Percentiles rank a stretch among this genome's conserved stretches.
Conservation (phyloP, 2,797 vertebrate species). For the Rhabdomys pumilio region DNA sequence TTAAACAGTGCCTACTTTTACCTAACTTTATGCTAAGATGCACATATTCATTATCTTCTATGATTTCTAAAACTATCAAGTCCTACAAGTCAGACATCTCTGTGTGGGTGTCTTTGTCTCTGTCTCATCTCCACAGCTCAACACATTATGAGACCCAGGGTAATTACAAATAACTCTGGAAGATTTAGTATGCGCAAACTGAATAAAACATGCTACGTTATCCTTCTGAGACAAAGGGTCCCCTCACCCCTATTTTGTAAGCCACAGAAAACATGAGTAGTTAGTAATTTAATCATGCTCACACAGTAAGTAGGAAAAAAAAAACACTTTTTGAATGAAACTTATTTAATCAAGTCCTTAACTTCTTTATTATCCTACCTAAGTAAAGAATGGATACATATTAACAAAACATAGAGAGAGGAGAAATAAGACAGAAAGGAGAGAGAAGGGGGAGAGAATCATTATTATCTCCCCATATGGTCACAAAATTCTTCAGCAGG, state of each 20-base stretch:
- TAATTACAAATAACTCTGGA: not conserved
- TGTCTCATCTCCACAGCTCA: not conserved
- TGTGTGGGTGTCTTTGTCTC: not conserved
- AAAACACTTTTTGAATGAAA: not conserved
- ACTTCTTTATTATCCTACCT: constrained; percentile 30
- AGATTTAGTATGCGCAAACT: not conserved
- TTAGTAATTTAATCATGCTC: not conserved
- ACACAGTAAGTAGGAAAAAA: not conserved
- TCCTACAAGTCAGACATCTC: not conserved
- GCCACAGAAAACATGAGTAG: constrained; percentile 37
- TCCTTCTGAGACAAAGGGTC: constrained; percentile 5
- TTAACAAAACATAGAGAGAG: constrained; percentile 3
- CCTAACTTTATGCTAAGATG: fast-evolving
- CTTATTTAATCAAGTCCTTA: constrained; percentile 30
- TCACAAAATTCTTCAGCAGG: constrained; percentile 57
- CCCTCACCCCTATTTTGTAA: constrained; percentile 25
- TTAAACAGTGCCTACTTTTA: not conserved
- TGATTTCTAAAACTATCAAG: not conserved
- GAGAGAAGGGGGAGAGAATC: not conserved
- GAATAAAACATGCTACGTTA: not conserved
- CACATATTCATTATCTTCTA: not conserved
- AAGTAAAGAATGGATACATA: constrained; percentile 66
- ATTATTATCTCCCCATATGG: constrained; percentile 29
- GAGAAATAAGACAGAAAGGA: not conserved
- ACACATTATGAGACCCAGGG: not conserved